phyloP scores from a whole-genome alignment of 2,113 vertebrate genomes.

The Sander lucioperca region DNA sequence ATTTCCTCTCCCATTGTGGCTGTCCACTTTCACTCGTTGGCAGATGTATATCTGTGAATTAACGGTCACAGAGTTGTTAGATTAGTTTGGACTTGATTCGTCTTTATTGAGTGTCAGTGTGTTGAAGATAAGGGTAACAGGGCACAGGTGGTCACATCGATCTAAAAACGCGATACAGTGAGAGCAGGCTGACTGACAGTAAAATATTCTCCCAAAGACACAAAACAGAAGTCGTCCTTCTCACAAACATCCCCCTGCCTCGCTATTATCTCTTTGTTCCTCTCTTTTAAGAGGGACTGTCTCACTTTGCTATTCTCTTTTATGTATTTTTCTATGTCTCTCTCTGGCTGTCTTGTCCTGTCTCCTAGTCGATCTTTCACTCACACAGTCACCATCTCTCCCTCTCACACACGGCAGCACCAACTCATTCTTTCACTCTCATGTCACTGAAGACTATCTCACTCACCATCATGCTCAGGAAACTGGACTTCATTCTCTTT shows the following conservation, averaged over 20 bases:
- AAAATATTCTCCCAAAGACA: constrained; percentile 43
- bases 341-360: constrained; percentile 24
- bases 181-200: constrained; percentile 14
- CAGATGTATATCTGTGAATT: constrained; percentile 12
- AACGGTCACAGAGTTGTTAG: background rate
- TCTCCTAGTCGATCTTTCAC: constrained; percentile 40
- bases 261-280: constrained; percentile 33
- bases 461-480: constrained; percentile 29
- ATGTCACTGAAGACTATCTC: constrained; percentile 45
- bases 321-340: constrained; percentile 26
- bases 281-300: constrained; percentile 31
- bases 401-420: background rate
- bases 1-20: background rate
- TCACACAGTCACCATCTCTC: constrained; percentile 15
- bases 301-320: constrained; percentile 31
- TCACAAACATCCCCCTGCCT: constrained; percentile 22
- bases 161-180: background rate
- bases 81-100: constrained; percentile 10
- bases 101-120: constrained; percentile 9
- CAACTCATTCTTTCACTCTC: constrained; percentile 47
- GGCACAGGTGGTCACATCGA: constrained; percentile 1
- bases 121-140: background rate
- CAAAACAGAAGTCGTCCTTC: constrained; percentile 2
- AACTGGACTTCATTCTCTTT: constrained; percentile 4
- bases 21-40: constrained; percentile 7